These are phyloP conservation scores for Phyto melanocephala DNA, from an alignment of 2,888 invertebrate species.

Conservation along the genomic window DNA sequence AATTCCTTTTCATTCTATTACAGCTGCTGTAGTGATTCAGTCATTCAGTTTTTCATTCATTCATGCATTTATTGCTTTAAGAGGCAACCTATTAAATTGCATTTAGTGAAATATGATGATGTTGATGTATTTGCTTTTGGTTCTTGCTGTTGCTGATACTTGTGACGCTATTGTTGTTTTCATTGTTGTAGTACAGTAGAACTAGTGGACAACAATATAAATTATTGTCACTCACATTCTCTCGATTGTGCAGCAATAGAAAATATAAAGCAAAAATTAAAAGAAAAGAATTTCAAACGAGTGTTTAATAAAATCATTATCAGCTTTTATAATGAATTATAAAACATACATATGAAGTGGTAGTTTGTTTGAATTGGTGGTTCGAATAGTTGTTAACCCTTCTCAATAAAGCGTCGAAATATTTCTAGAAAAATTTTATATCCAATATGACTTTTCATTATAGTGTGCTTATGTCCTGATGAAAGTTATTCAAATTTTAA, in stretches of 20 bases:
- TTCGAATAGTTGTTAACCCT: no score
- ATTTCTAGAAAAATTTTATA: no score
- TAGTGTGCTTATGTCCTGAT: no score
- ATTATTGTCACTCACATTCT: slow-evolving; percentile 57
- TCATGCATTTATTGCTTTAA: slow-evolving; percentile 26
- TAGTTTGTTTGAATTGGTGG: no score
- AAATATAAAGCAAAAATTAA: slow-evolving; percentile 9
- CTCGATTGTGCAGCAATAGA: not conserved
- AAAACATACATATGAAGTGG: no score
- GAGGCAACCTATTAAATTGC: slow-evolving; percentile 56
- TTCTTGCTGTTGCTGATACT: no score
- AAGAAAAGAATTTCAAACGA: slow-evolving; percentile 17
- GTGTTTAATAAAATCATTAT: slow-evolving; percentile 37
- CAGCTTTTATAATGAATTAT: no score
- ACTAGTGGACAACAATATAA: slow-evolving; percentile 55
- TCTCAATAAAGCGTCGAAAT: no score
- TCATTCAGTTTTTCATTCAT: not conserved
- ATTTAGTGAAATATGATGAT: slow-evolving; percentile 63
- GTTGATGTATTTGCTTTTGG: slow-evolving; percentile 51
- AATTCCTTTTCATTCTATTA: slow-evolving; percentile 25
- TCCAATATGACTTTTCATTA: no score
- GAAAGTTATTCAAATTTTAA: no score
- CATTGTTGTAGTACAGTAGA: slow-evolving; percentile 8
- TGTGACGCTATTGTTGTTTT: not conserved
- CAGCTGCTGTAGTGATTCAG: not conserved